Evolutionary conservation across 2,113 vertebrate genomes (phyloP), one percentile per base, ranked within the genome.

Genomic region (Bos javanicus): DNA sequence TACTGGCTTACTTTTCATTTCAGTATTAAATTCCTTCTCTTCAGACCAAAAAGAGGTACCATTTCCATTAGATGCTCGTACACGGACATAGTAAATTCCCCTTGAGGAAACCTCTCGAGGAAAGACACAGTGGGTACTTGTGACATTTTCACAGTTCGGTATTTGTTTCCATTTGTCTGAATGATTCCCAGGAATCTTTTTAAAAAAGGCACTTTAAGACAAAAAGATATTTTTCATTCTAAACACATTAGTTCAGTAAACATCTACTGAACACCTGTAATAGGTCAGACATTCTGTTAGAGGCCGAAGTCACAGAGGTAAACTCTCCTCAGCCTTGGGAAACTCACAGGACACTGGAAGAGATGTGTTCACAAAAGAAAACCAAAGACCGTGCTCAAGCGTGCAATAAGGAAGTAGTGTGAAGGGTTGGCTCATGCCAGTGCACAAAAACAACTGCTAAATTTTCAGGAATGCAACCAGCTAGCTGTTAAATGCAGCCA

Each of bases 1-100:
- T 5, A 25, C 5, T 52, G 50, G 48, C 98, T 98, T 97, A 99
- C 99, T 97, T 84, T 88, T 93, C 64, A 3, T 1, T 14, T 90
- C 92, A 36, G 95, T 92, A 33, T 98, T 54, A 26, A 99, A n/a
- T 67, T 14, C 15, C 52, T 97, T 39, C 54, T 98, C 99, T 10
- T 93, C 6, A 82, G 98, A 99, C 60, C 98, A 93, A 25, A 98
- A 98, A 7, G 98, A 98, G 14, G n/a, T 96, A 82, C 50, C 94
- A 82, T 96, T 91, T 6, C 94, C 97, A 17, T 5, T 5, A 33
- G 97, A 43, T 26, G 99, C 98, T 59, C 91, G 97, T 39, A 99
- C 98, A 0, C 98, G 96, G 0, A 99, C 21, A 0, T 95, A 97
- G 78, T 97, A 98, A 39, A 60, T 74, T 1, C 91, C 98, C 0